phyloP scores from a whole-genome alignment of 92 coral and sea anemone genomes.

The Paramuricea clavata region DNA sequence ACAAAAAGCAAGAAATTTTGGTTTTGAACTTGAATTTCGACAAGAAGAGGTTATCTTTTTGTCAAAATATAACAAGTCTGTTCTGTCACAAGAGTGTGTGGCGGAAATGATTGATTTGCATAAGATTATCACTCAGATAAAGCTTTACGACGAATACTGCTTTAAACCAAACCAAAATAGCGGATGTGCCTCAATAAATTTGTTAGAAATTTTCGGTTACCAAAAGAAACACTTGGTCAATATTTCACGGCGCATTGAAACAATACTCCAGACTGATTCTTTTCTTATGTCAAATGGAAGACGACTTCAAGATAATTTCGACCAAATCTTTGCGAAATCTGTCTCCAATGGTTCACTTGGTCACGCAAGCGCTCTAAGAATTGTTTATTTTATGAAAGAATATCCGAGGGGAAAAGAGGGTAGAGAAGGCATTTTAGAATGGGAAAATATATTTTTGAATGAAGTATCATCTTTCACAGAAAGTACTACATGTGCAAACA shows the following conservation, averaged over 20 bases:
- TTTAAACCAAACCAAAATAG: neutral
- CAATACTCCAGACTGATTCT: neutral
- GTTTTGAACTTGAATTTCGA: conserved; percentile 27
- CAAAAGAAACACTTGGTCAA: neutral
- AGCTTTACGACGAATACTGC: neutral
- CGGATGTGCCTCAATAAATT: neutral
- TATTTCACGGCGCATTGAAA: neutral
- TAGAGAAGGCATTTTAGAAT: conserved; percentile 45
- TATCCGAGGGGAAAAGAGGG: conserved; percentile 7
- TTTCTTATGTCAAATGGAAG: conserved; percentile 36
- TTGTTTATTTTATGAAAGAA: conserved; percentile 52
- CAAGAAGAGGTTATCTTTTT: conserved; percentile 19
- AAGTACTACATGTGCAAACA: conserved; percentile 52
- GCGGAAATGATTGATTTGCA: conserved; percentile 35
- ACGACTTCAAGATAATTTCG: neutral
- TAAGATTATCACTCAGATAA: neutral
- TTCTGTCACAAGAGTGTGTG: conserved; percentile 24
- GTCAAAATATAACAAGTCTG: neutral
- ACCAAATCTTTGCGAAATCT: neutral
- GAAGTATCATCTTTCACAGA: conserved; percentile 32
- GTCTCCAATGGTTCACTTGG: neutral
- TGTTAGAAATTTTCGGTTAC: conserved; percentile 16
- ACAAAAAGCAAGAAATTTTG: neutral
- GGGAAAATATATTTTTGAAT: conserved; percentile 62
- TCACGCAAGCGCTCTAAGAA: conserved; percentile 15